Conservation (phyloP, 2,113 vertebrate species). For the Myrmecophaga tridactyla region DNA sequence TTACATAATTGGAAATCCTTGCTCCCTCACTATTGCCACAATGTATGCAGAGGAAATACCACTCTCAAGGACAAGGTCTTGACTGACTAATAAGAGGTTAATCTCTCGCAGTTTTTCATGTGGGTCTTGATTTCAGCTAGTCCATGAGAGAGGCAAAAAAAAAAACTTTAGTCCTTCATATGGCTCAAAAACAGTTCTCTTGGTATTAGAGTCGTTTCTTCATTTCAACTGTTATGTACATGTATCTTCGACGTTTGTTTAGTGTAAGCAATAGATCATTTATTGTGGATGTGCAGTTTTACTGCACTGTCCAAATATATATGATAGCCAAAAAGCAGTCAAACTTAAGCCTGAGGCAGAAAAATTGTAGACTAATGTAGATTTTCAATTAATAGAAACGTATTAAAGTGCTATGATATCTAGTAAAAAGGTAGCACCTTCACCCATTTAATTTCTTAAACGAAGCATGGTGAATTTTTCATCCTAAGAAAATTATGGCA, state of each 20-base stretch:
- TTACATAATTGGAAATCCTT: slow-evolving; percentile 22
- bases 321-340: background rate
- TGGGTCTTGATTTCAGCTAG: slow-evolving; percentile 23
- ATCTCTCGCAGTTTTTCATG: slow-evolving; percentile 25
- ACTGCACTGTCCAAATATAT: background rate
- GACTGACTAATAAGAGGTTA: background rate
- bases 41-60: slow-evolving; percentile 1
- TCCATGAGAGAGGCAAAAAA: background rate
- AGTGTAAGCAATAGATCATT: background rate
- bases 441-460: slow-evolving; percentile 4
- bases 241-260: slow-evolving; percentile 18
- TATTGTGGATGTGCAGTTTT: background rate
- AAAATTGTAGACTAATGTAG: background rate
- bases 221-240: background rate
- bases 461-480: background rate
- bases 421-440: background rate
- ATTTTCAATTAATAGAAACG: slow-evolving; percentile 13
- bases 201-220: background rate
- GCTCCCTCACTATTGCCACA: background rate
- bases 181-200: background rate
- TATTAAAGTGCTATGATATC: background rate
- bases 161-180: background rate
- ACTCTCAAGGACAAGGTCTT: background rate
- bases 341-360: background rate
- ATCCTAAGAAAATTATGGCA: background rate